A percentile compares a stretch with the other conserved stretches of the same genome.
Evolutionary conservation across 2,797 vertebrate genomes (phyloP).

Genomic region (Leucoraja ocellata): DNA sequence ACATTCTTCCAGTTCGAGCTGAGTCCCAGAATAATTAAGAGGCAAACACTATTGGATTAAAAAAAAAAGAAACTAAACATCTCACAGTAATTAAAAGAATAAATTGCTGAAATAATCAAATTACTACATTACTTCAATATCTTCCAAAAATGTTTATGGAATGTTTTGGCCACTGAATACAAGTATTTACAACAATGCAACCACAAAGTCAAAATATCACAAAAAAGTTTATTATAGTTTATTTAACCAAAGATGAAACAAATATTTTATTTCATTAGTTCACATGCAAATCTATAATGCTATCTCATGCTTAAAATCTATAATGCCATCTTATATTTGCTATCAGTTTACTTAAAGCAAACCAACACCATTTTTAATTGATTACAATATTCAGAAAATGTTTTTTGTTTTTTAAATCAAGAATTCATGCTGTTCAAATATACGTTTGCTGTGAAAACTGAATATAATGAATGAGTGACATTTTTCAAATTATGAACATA

Average conservation of each 20-base stretch:
- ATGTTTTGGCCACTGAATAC: background rate
- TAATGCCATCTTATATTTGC: background rate
- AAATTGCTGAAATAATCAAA: background rate
- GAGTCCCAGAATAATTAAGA: background rate
- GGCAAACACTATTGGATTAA: background rate
- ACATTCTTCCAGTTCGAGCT: constrained; percentile 26
- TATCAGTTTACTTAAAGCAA: background rate
- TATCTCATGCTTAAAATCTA: background rate
- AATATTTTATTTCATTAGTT: background rate
- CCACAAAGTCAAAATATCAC: too few species aligned
- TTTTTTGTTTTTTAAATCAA: background rate
- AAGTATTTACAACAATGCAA: background rate
- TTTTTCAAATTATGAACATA: background rate
- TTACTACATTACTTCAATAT: background rate
- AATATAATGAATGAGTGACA: background rate
- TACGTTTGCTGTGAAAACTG: background rate
- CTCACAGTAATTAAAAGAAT: background rate
- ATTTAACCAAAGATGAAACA: background rate
- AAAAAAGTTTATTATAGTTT: background rate
- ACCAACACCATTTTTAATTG: background rate
- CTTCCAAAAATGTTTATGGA: background rate
- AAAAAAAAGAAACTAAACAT: background rate
- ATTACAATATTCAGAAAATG: background rate
- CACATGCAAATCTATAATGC: background rate
- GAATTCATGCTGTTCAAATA: background rate